Base-by-base conservation (phyloP, 2,113 vertebrate genomes). In the Cyanoliseus patagonus region DNA sequence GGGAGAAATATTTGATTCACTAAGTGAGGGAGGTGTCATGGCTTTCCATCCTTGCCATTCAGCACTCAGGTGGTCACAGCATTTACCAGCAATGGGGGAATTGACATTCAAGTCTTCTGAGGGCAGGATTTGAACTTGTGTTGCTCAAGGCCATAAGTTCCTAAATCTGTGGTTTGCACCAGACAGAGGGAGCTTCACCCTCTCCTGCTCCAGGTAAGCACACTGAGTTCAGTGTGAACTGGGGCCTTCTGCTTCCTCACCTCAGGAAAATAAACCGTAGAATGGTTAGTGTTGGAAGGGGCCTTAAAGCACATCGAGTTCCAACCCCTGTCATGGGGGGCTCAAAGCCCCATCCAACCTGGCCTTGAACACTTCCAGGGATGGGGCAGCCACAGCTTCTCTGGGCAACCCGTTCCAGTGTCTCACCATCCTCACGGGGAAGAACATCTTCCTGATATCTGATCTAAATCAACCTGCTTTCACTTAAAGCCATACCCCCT, bases 101-200 rank as follows among this genome's bases (percentile, higher is more conserved):
- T 4, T 64, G 64, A 9, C 35, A 28, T 52, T 62, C 20, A 27
- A 17, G 47, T 51, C 25, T 69, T 28, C n/a, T 66, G 30, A 70
- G 35, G 52, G 31, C 24, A 83, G 64, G 8, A 69, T 24, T 39
- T 64, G 35, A 47, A 37, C 30, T 61, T 35, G 9, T 42, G 18
- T 18, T 39, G 12, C 53, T 0, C 0, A 19, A 59, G 42, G n/a
- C 31, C 49, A 1, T 24, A 37, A 57, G 27, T 47, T 82, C 42
- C 42, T 79, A 33, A 84, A 46, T 47, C 17, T 24, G 16, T 55
- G 16, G 7, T 67, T 78, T 78, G 49, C 72, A 61, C n/a, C 28
- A 13, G 42, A 46, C 53, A 70, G 53, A 35, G 35, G 28, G 39
- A 39, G 20, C n/a, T n/a, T 55, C 25, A 14, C 39, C 31, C 33